Conservation (phyloP, 2,797 vertebrate species). For the Erithacus rubecula region DNA sequence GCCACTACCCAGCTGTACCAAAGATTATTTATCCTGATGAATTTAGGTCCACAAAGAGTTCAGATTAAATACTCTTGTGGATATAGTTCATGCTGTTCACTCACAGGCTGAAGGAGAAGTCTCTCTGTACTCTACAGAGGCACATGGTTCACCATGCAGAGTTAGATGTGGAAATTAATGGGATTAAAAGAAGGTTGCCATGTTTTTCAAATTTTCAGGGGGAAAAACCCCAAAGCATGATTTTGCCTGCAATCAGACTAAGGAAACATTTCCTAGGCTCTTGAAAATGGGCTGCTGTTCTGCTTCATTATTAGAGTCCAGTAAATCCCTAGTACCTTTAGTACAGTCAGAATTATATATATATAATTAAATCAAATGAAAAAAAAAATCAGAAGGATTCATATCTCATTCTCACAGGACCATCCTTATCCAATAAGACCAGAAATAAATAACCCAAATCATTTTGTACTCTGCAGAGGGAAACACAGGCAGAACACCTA, state of each 20-base stretch:
- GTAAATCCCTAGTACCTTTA: neutral
- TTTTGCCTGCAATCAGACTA: neutral
- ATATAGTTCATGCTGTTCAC: neutral
- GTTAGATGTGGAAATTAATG: neutral
- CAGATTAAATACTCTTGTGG: neutral
- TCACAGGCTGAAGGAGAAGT: neutral
- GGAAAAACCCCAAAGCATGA: fast-evolving
- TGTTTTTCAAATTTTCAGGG: neutral
- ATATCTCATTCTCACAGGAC: neutral
- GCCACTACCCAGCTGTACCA: neutral
- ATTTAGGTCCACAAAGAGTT: neutral
- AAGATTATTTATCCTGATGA: neutral
- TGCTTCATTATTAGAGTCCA: neutral
- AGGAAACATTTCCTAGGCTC: neutral
- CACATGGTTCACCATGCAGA: neutral
- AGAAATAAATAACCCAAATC: neutral
- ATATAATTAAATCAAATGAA: neutral
- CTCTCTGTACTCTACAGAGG: neutral
- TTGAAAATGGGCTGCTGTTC: neutral
- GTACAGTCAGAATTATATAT: neutral
- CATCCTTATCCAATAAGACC: neutral
- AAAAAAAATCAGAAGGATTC: neutral
- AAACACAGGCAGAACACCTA: neutral
- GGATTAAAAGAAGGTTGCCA: neutral
- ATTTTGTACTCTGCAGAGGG: neutral